Base-by-base conservation (phyloP, 2,113 vertebrate genomes). In the Heterocephalus glaber region DNA sequence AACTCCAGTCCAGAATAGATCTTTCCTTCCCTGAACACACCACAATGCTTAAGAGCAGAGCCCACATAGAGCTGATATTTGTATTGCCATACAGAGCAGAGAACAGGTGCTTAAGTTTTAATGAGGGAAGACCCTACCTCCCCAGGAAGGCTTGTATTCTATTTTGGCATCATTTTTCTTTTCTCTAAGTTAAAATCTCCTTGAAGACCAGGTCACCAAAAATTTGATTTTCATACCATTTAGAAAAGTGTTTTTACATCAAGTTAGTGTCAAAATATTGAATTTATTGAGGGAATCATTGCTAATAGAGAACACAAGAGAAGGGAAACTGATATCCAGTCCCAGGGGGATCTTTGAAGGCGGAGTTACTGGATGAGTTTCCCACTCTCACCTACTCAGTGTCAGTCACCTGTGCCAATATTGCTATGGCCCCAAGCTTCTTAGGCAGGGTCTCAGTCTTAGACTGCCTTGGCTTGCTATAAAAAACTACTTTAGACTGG, bases 241-340 rank as follows among this genome's bases (percentile, higher is more conserved):
- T 61, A 87, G 70, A 3, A 63, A 94, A 91, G 14, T 90, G 4
- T 85, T 17, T 68, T 44, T 68, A 87, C 2, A 49, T 20, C 26
- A 89, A 80, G 14, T 95, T 79, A 84, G 13, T 60, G 81, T 26
- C 30, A 91, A 85, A 92, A 86, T 87, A 80, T 30, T 61, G 35
- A n/a, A 70, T 47, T 60, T 61, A 22, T 68, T 89, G 44, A 94
- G 52, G 33, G 7, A 84, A 72, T 86, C 63, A 88, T 35, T 52
- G 26, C 24, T 82, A 49, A 91, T 65, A 10, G 30, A 58, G 35
- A 44, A 94, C 44, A 44, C 7, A 10, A 63, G n/a, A 81, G 56
- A 89, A 85, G n/a, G 30, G 33, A 92, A 60, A n/a, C 20, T 49
- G 56, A 58, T 20, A 17, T 58, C 16, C 19, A 17, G 19, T 58